Evolutionary conservation across 2,113 vertebrate genomes (phyloP).

Genomic region (Dendrocopos noguchii): DNA sequence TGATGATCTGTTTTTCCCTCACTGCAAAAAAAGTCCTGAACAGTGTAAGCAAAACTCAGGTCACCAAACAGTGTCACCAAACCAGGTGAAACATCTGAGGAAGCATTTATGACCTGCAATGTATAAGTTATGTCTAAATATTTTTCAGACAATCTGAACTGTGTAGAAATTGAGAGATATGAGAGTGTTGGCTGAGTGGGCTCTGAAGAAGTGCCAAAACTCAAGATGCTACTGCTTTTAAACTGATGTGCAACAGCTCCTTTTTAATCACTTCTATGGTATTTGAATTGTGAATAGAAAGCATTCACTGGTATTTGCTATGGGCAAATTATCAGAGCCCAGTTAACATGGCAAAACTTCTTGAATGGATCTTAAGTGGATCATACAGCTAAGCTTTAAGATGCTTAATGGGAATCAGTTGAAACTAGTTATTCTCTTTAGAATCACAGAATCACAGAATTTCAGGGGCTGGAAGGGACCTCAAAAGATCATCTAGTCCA

Average conservation of each 20-base stretch:
- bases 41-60: background rate
- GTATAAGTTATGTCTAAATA: background rate
- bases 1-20: background rate
- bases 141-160: background rate
- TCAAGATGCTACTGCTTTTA: background rate
- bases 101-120: background rate
- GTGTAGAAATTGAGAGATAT: background rate
- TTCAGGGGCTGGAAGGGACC: too few species aligned
- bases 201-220: background rate
- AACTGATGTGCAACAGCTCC: background rate
- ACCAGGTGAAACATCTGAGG: background rate
- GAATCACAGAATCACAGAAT: background rate
- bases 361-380: background rate
- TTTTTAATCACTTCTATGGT: background rate
- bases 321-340: background rate
- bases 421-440: background rate
- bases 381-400: background rate
- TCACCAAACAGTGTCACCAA: too few species aligned
- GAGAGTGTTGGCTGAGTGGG: background rate
- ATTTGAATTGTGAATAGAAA: background rate
- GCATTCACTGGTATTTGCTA: background rate
- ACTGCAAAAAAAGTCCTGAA: rapidly evolving
- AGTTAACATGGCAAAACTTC: background rate
- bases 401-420: background rate
- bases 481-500: too few species aligned